These are phyloP conservation scores for Melanotaenia boesemani DNA, from an alignment of 2,797 vertebrate genomes.

Conservation along the genomic window DNA sequence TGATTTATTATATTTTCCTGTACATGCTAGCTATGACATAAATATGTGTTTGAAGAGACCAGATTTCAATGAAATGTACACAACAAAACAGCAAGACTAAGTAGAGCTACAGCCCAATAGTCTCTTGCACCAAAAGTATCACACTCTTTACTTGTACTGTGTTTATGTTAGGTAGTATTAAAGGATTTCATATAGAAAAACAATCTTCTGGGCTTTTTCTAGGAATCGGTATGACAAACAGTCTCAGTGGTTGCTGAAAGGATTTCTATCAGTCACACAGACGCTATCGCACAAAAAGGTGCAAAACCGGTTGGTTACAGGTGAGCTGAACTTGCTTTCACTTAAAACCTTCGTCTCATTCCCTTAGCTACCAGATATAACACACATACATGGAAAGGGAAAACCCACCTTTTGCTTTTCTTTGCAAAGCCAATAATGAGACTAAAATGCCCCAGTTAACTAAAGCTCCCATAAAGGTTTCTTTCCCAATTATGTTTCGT, in stretches of 20 bases:
- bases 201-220: not conserved
- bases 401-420: not conserved
- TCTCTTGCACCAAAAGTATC: not conserved
- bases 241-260: conserved; percentile 45
- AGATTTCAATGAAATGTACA: not conserved
- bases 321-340: not conserved
- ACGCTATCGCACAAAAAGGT: conserved; percentile 21
- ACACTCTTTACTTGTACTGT: not conserved
- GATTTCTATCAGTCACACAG: conserved; percentile 49
- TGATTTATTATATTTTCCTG: not conserved
- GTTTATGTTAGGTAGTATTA: not conserved
- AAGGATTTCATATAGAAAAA: conserved; percentile 3
- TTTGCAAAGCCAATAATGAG: not conserved
- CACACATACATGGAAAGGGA: not conserved
- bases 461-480: not conserved
- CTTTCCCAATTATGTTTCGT: not conserved
- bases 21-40: not conserved
- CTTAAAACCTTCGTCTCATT: not conserved
- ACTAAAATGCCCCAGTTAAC: not conserved
- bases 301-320: conserved; percentile 60
- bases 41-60: not conserved
- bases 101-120: not conserved
- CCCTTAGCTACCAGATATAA: not conserved
- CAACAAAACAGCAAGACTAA: not conserved
- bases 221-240: not conserved